A percentile compares a stretch with the other conserved stretches of the same genome.
phyloP scores from a whole-genome alignment of 2,888 invertebrate genomes.

The Salpingus planirostris region DNA sequence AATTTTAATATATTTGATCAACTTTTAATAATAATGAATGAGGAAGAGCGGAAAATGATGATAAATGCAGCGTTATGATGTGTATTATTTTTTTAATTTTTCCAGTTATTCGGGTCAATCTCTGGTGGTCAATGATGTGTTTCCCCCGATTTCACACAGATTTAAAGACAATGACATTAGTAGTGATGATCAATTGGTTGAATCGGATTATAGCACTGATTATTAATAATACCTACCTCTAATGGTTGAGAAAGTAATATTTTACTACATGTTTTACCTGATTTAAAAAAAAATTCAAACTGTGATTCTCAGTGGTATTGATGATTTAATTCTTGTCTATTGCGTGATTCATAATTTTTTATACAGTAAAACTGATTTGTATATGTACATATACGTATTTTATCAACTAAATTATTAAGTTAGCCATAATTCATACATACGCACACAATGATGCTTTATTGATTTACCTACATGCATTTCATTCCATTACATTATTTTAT shows the following conservation, averaged over 20 bases:
- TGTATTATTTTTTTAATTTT: conserved; percentile 48
- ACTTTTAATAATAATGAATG: background rate
- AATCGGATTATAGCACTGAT: conserved; percentile 13
- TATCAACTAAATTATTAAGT: too few species aligned
- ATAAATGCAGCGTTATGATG: conserved; percentile 5
- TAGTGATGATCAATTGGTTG: conserved; percentile 14
- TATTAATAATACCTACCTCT: background rate
- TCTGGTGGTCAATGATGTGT: conserved; percentile 86
- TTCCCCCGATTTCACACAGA: conserved; percentile 55
- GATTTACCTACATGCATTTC: too few species aligned
- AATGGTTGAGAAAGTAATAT: background rate
- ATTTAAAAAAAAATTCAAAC: too few species aligned
- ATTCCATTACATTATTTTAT: too few species aligned
- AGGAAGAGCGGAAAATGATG: background rate
- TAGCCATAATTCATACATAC: too few species aligned
- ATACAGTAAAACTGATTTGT: too few species aligned
- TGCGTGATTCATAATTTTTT: background rate
- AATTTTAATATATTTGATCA: background rate
- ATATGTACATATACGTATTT: too few species aligned
- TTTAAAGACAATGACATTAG: conserved; percentile 23
- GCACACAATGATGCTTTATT: too few species aligned
- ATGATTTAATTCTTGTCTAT: background rate
- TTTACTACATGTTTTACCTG: too few species aligned
- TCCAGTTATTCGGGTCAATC: conserved; percentile 89
- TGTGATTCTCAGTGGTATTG: background rate